phyloP scores from a whole-genome alignment of 2,888 invertebrate genomes.

The Nomada hirtipes region DNA sequence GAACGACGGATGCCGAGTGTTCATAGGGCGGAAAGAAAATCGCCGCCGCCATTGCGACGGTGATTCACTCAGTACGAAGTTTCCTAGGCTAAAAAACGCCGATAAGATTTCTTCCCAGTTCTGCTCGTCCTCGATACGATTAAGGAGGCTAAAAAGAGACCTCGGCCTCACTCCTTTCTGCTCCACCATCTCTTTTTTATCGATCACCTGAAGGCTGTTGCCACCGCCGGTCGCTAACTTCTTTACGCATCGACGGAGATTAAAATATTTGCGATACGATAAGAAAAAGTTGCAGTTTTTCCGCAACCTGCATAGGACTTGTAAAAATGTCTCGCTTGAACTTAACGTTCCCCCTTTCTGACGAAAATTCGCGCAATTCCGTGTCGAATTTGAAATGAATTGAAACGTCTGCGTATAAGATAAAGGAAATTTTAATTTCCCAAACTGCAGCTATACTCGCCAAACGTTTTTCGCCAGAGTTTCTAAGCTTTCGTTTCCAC shows the following conservation, averaged over 20 bases:
- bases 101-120: slow-evolving; percentile 27
- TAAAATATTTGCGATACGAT: slow-evolving; percentile 35
- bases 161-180: slow-evolving; percentile 14
- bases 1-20: neutral
- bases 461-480: too few species aligned
- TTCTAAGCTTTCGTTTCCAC: too few species aligned
- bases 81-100: slow-evolving; percentile 25
- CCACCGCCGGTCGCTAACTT: slow-evolving; percentile 26
- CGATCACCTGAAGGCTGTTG: slow-evolving; percentile 37
- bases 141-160: slow-evolving; percentile 41
- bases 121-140: slow-evolving; percentile 34
- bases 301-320: neutral
- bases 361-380: neutral
- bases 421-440: too few species aligned
- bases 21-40: neutral
- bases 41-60: slow-evolving; percentile 1
- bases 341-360: neutral
- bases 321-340: too few species aligned
- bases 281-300: slow-evolving; percentile 20
- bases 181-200: slow-evolving; percentile 30
- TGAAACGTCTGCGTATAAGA: too few species aligned
- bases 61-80: slow-evolving; percentile 19
- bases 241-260: slow-evolving; percentile 45
- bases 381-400: slow-evolving; percentile 13
- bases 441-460: too few species aligned